phyloP scores from a whole-genome alignment of 2,797 vertebrate genomes.

The Falco concolor region DNA sequence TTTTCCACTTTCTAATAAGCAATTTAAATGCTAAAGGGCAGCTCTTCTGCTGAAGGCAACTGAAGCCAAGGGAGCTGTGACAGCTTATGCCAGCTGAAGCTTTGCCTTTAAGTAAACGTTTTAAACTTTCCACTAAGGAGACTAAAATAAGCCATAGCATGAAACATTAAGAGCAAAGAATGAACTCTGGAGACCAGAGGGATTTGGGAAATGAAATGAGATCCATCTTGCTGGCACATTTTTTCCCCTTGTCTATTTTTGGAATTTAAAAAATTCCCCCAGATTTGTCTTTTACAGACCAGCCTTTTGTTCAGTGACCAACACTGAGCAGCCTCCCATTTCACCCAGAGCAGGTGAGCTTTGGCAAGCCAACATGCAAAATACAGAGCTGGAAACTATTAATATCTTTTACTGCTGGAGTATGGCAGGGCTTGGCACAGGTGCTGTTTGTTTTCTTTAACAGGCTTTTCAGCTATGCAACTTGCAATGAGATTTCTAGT shows the following conservation, averaged over 20 bases:
- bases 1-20: slow-evolving; percentile 49
- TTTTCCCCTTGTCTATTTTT: slow-evolving; percentile 40
- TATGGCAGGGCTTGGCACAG: neutral
- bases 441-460: slow-evolving; percentile 45
- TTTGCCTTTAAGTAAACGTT: slow-evolving; percentile 58
- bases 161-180: slow-evolving; percentile 66
- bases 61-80: slow-evolving; percentile 39
- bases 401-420: slow-evolving; percentile 28
- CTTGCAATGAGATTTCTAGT: neutral
- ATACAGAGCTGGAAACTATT: slow-evolving; percentile 42
- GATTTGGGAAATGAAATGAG: slow-evolving; percentile 63
- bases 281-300: slow-evolving; percentile 36
- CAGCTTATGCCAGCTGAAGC: slow-evolving; percentile 55
- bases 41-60: neutral
- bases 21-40: slow-evolving; percentile 39
- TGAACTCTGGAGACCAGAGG: slow-evolving; percentile 57
- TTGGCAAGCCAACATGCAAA: slow-evolving; percentile 3
- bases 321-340: neutral
- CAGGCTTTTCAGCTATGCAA: neutral
- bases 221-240: slow-evolving; percentile 62
- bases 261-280: slow-evolving; percentile 59
- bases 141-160: slow-evolving; percentile 65
- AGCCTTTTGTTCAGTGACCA: slow-evolving; percentile 29
- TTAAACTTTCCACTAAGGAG: slow-evolving; percentile 66
- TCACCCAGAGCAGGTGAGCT: slow-evolving; percentile 52